phyloP scores from a whole-genome alignment of 2,113 vertebrate genomes.

The Poeciliopsis turrubarensis region DNA sequence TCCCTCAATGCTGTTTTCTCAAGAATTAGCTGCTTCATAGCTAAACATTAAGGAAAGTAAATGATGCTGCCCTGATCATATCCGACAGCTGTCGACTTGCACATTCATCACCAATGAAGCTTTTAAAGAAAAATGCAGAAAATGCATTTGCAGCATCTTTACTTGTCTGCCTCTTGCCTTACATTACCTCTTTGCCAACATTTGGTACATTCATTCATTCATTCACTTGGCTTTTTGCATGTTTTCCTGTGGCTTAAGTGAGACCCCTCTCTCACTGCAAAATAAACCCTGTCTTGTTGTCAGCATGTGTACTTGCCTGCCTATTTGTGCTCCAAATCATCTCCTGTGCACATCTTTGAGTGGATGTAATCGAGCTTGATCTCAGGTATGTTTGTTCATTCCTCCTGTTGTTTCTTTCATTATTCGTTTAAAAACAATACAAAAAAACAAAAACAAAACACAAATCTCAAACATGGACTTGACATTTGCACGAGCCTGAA shows the following conservation, averaged over 20 bases:
- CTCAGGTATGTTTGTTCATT: conserved; percentile 55
- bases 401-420: conserved; percentile 29
- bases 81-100: conserved; percentile 26
- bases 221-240: conserved; percentile 57
- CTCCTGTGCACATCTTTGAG: conserved; percentile 14
- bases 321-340: conserved; percentile 20
- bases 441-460: not conserved
- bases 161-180: conserved; percentile 67
- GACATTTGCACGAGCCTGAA: conserved; percentile 37
- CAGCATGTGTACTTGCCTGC: conserved; percentile 28
- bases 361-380: conserved; percentile 60
- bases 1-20: conserved; percentile 1
- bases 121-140: conserved; percentile 19
- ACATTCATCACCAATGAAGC: conserved; percentile 15
- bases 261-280: conserved; percentile 67
- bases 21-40: conserved; percentile 13
- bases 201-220: conserved; percentile 6
- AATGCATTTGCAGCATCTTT: conserved; percentile 31
- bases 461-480: conserved; percentile 14
- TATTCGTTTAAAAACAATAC: conserved; percentile 23
- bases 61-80: conserved; percentile 14
- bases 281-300: conserved; percentile 53
- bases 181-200: conserved; percentile 54
- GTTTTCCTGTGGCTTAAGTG: conserved; percentile 37
- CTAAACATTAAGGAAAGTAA: conserved; percentile 16